Evolutionary conservation across 2,113 vertebrate species (phyloP).

Genomic region (Ciconia maguari): DNA sequence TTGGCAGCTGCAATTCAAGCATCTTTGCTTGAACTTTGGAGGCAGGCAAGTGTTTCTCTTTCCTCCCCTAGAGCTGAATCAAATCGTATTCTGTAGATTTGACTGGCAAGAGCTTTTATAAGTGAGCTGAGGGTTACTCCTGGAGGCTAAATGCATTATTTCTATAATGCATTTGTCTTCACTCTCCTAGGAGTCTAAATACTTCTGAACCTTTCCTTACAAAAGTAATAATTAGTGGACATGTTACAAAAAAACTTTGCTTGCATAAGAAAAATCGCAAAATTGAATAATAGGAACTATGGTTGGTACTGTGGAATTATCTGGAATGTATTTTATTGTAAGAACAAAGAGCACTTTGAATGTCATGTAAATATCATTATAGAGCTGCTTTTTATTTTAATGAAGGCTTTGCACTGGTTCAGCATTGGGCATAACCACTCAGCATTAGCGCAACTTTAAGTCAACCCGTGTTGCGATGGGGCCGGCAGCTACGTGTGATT

Average conservation of each 20-base stretch:
- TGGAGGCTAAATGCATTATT: slow-evolving; percentile 73
- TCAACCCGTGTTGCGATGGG: not conserved
- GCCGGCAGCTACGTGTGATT: not conserved
- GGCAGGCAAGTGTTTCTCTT: slow-evolving; percentile 72
- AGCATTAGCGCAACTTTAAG: not conserved
- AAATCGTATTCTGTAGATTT: slow-evolving; percentile 70
- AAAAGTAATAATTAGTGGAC: slow-evolving; percentile 75
- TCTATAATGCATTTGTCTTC: slow-evolving; percentile 71
- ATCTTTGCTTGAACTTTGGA: slow-evolving; percentile 75
- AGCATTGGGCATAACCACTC: not conserved
- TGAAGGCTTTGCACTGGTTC: slow-evolving; percentile 54
- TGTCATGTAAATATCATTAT: slow-evolving; percentile 75
- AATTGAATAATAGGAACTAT: slow-evolving; percentile 46
- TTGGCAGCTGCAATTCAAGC: slow-evolving; percentile 65
- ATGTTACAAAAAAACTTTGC: slow-evolving; percentile 53
- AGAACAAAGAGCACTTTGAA: slow-evolving; percentile 76
- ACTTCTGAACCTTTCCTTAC: slow-evolving; percentile 68
- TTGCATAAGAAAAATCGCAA: slow-evolving; percentile 20
- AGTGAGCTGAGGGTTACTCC: slow-evolving; percentile 68
- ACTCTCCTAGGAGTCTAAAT: slow-evolving; percentile 64
- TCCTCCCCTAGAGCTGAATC: slow-evolving; percentile 68
- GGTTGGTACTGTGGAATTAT: slow-evolving; percentile 63
- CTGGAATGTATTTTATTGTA: slow-evolving; percentile 66
- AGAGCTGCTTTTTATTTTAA: slow-evolving; percentile 59
- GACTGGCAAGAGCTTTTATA: slow-evolving; percentile 76